Evolutionary conservation across 92 coral and sea anemone genomes (phyloP).

Genomic region (Bergia puertoricense): DNA sequence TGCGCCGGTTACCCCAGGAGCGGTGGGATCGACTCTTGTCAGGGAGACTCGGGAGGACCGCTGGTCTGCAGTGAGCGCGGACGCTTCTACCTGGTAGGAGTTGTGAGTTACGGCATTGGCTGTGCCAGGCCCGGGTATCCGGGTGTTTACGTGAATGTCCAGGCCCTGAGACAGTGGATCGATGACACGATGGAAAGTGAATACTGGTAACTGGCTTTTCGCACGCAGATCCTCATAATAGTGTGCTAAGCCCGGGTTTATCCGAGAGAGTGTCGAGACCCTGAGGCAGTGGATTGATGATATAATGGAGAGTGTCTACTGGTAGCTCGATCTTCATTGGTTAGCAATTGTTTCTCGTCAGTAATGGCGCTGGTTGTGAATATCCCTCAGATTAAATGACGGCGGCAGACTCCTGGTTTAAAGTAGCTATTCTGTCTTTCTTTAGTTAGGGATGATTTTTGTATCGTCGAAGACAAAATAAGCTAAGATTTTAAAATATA

Average conservation of each 20-base stretch:
- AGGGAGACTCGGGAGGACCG: constrained; percentile 81
- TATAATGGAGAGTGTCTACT: not conserved
- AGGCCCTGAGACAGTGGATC: constrained; percentile 40
- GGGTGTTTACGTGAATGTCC: constrained; percentile 63
- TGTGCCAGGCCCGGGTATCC: constrained; percentile 62
- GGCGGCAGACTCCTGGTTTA: no score
- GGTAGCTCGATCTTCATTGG: not conserved
- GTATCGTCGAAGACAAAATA: no score
- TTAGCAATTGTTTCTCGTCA: no score
- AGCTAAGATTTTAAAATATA: no score
- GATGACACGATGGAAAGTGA: constrained; percentile 11
- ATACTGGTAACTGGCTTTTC: not conserved
- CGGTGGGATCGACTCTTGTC: constrained; percentile 63
- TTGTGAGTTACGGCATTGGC: constrained; percentile 63
- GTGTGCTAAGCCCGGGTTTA: constrained; percentile 33
- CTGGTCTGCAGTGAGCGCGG: constrained; percentile 57
- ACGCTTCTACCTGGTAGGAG: constrained; percentile 58
- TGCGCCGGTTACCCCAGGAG: constrained; percentile 65
- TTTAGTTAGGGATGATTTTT: no score
- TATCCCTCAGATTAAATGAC: no score
- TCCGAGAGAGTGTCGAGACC: constrained; percentile 20
- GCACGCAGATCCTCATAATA: no score
- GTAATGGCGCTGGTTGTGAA: no score
- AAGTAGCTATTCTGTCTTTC: no score
- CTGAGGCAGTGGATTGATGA: constrained; percentile 39